Evolutionary conservation across 2,888 invertebrate genomes (phyloP), one percentile per base, ranked within the genome.

Genomic region (Altica lythri): DNA sequence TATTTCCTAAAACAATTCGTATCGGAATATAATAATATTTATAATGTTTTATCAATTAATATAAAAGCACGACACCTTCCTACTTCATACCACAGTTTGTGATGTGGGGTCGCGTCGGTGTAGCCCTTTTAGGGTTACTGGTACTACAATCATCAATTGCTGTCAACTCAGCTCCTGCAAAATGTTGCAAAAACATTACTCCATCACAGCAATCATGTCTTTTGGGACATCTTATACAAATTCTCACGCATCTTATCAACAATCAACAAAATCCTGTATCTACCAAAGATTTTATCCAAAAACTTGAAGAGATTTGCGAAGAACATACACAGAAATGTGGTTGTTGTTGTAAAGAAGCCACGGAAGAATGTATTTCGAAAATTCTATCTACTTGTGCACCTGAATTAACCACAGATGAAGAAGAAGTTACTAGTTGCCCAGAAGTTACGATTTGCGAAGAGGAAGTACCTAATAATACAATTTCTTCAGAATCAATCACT

Each of bases 181-280:
- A 44, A 25, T 63, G 64, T 42, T 52, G 49, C 13, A 65, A 66
- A 27, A 45, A 54, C 9, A 59, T 68, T n/a, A 46, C 55, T 1
- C 62, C 66, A 4, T 55, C 65, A 2, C 64, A 69, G 34, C 59
- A 70, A 45, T 68, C 68, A 0, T 71, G 70, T 45, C 58, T 71
- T 9, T 49, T 71, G 25, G 68, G 66, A 4, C 70, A 70, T 47
- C 57, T 71, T 32, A 44, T 70, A 8, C 64, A 69, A 35, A 62
- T 70, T n/a, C 55, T 71, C 29, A 62, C 64, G 3, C 64, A 69
- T 29, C 53, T 71, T 10, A 55, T 69, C 4, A 57, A 66, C 40
- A 66, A 64, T 43, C 65, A 64, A 38, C 27, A 50, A 16, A 9
- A 48, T 12, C 59, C 61, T 0, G 37, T 55, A 8, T 58, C 55